A percentile compares a stretch with the other conserved stretches of the same genome.
Evolutionary conservation across 2,797 vertebrate genomes (phyloP).

Genomic region (Onychomys arenicola): DNA sequence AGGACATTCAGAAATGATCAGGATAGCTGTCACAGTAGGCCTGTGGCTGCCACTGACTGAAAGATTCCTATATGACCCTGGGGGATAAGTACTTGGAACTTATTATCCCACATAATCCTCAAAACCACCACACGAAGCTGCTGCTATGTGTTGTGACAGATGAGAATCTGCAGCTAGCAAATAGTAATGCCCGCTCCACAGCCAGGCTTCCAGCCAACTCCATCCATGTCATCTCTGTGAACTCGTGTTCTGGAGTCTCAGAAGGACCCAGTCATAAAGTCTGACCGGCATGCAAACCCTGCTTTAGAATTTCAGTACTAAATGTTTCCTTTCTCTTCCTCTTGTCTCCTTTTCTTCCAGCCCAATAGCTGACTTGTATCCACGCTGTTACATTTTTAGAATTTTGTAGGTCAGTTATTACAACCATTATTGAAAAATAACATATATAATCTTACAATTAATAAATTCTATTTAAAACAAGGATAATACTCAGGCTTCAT

Average conservation of each 20-base stretch:
- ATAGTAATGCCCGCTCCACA: background rate
- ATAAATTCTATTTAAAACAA: slow-evolving; percentile 45
- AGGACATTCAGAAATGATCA: background rate
- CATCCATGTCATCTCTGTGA: background rate
- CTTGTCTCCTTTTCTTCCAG: background rate
- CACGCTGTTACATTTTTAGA: background rate
- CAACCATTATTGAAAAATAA: slow-evolving; percentile 16
- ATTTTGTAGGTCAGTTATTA: slow-evolving; percentile 37
- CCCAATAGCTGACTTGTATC: background rate
- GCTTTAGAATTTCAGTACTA: background rate
- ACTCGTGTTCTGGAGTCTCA: background rate
- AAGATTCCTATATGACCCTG: background rate
- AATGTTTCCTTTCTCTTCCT: background rate
- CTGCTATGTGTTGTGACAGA: background rate
- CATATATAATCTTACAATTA: slow-evolving; percentile 42
- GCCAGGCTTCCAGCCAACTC: background rate
- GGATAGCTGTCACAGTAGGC: background rate
- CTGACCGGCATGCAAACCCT: background rate
- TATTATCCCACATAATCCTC: background rate
- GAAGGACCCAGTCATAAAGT: background rate
- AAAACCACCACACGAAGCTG: background rate
- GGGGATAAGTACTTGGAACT: background rate
- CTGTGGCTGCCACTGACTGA: background rate
- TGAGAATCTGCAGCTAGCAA: background rate
- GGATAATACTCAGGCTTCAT: background rate